Conservation (phyloP, 2,113 vertebrate genomes). For the Hylia prasina region DNA sequence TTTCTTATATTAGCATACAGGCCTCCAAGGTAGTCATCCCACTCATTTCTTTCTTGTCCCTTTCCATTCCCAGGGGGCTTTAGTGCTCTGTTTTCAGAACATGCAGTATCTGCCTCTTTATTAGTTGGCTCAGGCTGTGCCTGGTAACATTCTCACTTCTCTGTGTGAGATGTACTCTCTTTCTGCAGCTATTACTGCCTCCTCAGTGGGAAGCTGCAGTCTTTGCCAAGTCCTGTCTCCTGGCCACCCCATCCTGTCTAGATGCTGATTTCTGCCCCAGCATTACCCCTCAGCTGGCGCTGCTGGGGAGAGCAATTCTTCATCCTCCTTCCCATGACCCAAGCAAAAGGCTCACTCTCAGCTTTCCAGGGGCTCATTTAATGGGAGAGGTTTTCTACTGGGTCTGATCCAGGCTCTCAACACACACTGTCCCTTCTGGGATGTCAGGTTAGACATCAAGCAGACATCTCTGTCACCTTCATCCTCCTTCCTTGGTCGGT, state of each 20-base stretch:
- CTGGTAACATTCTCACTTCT: background rate
- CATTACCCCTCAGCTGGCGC: background rate
- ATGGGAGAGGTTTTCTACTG: background rate
- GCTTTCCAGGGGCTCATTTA: background rate
- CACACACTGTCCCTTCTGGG: background rate
- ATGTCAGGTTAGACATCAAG: background rate
- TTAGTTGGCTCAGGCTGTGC: background rate
- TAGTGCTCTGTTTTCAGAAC: background rate
- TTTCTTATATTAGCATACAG: background rate
- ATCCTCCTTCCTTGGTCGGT: background rate
- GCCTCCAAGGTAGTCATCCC: background rate
- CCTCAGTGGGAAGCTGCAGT: background rate
- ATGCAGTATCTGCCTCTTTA: background rate
- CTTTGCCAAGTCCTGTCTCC: background rate
- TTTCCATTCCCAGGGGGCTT: background rate
- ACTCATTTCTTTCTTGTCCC: background rate
- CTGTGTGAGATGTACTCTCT: background rate
- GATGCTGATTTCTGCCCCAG: background rate
- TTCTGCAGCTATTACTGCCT: background rate
- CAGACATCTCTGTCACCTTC: background rate
- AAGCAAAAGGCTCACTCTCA: background rate
- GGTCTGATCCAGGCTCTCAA: background rate
- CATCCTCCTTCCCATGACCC: rapidly evolving
- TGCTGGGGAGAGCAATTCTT: background rate
- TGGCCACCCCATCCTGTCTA: background rate